Base-by-base conservation (phyloP, 2,797 vertebrate species). In the Protosalanx chinensis region DNA sequence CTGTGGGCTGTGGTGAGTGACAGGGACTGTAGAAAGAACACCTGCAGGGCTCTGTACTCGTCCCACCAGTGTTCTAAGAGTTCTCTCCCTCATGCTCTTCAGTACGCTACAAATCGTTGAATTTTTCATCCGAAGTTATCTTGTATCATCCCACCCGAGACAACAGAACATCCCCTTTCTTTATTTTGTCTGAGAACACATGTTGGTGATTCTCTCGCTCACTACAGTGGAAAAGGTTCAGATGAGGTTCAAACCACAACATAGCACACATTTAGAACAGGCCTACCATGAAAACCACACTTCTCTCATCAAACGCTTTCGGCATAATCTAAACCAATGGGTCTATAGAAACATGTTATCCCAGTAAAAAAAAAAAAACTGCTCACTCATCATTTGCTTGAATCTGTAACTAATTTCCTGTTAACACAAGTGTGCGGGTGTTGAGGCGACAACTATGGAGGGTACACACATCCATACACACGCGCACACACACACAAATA, bases 321-420 rank as follows among this genome's bases (percentile, higher is more conserved):
- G 12, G 33, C 64, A 62, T 73, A 72, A 71, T 65, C 72, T 73
- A 79, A 72, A 69, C 71, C 73, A 76, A 30, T 18, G 71, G 58
- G 46, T n/a, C 30, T 72, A 56, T 23, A 18, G 33, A 32, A 30
- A 46, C 49, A 37, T 68, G 65, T 27, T 58, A 61, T 61, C 58
- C 23, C 63, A 49, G 32, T 18, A 72, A 72, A 57, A 18, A 33
- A 5, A n/a, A 63, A 23, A 57, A 51, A 29, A 65, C 65, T 58
- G 23, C 35, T 15, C 16, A 65, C 64, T 53, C 57, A 68, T 74
- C 72, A 56, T 56, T 75, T 59, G n/a, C 32, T 60, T 58, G 18
- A 46, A 85, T 81, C 81, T 77, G 81, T 62, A 64, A 76, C 72
- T 70, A 27, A 71, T 81, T 85, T 88, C 78, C 80, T 76, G 29